A percentile compares a stretch with the other conserved stretches of the same genome.
Conservation (phyloP, 2,797 vertebrate genomes). For the Sitta carolinensis region DNA sequence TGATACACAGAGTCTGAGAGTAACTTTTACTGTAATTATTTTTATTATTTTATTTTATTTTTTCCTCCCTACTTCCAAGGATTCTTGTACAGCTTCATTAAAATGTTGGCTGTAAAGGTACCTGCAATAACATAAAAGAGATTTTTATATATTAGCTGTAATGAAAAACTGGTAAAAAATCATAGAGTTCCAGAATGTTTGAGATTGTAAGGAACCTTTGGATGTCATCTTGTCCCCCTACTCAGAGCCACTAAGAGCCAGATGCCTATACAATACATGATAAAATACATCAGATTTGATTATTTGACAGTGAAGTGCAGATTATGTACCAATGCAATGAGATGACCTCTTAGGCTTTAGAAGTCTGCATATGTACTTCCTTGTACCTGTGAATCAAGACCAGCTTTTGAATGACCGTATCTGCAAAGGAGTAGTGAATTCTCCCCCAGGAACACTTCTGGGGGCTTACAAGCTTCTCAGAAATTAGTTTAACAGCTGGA, state of each 20-base stretch:
- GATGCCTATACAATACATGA: background rate
- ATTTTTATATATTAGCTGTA: background rate
- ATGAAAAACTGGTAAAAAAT: background rate
- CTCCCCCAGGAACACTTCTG: background rate
- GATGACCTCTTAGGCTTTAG: background rate
- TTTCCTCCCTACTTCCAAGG: background rate
- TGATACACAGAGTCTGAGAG: background rate
- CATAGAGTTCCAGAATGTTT: background rate
- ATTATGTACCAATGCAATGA: background rate
- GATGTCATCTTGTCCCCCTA: background rate
- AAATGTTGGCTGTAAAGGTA: background rate
- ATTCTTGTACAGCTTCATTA: background rate
- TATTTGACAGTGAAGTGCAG: background rate
- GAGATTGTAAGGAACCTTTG: background rate
- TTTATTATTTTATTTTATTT: background rate
- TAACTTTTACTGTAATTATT: background rate
- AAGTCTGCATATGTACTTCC: background rate
- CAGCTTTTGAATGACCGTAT: background rate
- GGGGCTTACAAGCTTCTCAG: background rate
- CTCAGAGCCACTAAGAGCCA: background rate
- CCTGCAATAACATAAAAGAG: background rate
- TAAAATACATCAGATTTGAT: background rate
- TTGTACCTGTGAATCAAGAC: background rate
- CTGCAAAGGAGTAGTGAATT: background rate
- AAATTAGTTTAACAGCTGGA: background rate